Percentiles rank a stretch among this genome's conserved stretches.
Evolutionary conservation across 64 coral and sea anemone species (phyloP).

Genomic region (Pocillopora damicornis): DNA sequence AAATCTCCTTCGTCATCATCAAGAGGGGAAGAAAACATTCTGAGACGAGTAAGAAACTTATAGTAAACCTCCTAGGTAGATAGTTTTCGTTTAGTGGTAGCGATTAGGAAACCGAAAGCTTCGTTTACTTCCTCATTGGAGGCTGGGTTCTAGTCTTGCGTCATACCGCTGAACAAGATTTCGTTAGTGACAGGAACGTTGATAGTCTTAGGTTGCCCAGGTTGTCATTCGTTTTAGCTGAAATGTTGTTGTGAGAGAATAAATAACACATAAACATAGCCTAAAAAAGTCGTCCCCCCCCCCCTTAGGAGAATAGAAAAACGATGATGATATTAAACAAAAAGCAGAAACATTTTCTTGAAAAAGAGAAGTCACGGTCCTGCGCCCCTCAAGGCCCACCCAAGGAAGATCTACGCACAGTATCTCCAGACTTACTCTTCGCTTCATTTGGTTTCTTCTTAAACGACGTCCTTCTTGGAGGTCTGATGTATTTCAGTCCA

Average conservation of each 20-base stretch:
- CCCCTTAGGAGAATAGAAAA: no score
- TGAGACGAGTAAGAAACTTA: not conserved
- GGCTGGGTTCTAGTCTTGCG: conserved; percentile 15
- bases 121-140: conserved; percentile 54
- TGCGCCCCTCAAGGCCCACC: no score
- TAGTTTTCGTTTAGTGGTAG: conserved; percentile 17
- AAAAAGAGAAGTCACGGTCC: no score
- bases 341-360: no score
- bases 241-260: no score
- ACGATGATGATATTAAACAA: no score
- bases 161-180: not conserved
- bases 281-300: no score
- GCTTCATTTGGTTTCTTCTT: conserved; percentile 6
- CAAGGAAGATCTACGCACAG: not conserved
- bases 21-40: conserved; percentile 74
- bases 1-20: conserved; percentile 90
- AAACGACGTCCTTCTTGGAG: not conserved
- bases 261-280: no score
- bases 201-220: no score
- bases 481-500: conserved; percentile 20
- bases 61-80: not conserved
- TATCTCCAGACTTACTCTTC: not conserved
- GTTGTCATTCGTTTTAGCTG: no score
- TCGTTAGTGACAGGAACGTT: no score
- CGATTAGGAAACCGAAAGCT: conserved; percentile 53